phyloP scores from a whole-genome alignment of 1,140 invertebrate species.

The Acromyrmex echinatior region DNA sequence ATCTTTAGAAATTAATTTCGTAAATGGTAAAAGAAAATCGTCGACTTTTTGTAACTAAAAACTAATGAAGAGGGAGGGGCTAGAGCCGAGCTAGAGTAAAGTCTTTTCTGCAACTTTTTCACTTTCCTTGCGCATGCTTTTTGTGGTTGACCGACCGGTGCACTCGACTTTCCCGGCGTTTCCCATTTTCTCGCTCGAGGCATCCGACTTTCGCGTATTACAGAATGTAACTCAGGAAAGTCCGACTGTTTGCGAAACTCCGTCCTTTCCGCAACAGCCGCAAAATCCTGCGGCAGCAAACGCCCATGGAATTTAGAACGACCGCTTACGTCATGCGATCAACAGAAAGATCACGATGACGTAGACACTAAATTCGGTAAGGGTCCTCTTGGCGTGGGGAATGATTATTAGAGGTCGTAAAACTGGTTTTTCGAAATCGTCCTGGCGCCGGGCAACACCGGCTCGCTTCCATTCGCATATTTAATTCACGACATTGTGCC shows the following conservation, averaged over 20 bases:
- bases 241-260: slow-evolving; percentile 22
- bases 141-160: slow-evolving; percentile 1
- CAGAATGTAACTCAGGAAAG: slow-evolving; percentile 36
- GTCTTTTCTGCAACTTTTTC: slow-evolving; percentile 2
- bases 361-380: slow-evolving; percentile 58
- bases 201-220: slow-evolving; percentile 54
- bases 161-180: slow-evolving; percentile 42
- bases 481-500: slow-evolving; percentile 56
- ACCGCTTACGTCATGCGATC: slow-evolving; percentile 57
- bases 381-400: background rate
- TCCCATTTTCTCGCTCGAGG: slow-evolving; percentile 29
- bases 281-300: slow-evolving; percentile 31
- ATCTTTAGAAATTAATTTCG: background rate
- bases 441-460: slow-evolving; percentile 32
- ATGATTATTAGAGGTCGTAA: slow-evolving; percentile 38
- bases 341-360: slow-evolving; percentile 63
- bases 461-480: slow-evolving; percentile 13
- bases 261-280: slow-evolving; percentile 9
- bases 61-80: background rate
- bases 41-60: slow-evolving; percentile 1
- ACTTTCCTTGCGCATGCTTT: slow-evolving; percentile 25
- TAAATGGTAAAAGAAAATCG: background rate
- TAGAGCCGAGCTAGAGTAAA: slow-evolving; percentile 10
- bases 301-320: slow-evolving; percentile 62
- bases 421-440: slow-evolving; percentile 38